phyloP scores from a whole-genome alignment of 2,888 invertebrate species.

The Smittia sp. region DNA sequence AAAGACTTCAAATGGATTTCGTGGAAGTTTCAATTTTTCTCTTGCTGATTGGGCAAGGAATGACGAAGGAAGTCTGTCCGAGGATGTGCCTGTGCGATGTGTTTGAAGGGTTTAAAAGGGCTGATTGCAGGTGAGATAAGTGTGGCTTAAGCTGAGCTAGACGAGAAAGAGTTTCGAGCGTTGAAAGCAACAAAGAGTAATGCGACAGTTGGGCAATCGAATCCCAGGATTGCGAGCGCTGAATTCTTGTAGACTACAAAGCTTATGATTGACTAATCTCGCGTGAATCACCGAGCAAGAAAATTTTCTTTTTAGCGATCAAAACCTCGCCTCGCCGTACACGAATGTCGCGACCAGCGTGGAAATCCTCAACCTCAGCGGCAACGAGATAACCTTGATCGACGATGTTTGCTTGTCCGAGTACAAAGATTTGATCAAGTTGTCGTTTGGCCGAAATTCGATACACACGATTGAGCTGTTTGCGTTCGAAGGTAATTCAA shows the following conservation, averaged over 20 bases:
- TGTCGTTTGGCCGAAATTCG: conserved; percentile 57
- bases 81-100: conserved; percentile 33
- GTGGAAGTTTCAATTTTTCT: background rate
- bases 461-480: conserved; percentile 63
- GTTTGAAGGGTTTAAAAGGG: conserved; percentile 21
- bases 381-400: conserved; percentile 62
- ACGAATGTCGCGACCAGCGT: conserved; percentile 60
- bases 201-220: too few species aligned
- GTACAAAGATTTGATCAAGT: conserved; percentile 47
- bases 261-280: background rate
- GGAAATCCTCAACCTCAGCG: conserved; percentile 61
- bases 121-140: conserved; percentile 35
- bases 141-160: too few species aligned
- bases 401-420: conserved; percentile 60
- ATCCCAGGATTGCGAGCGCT: too few species aligned
- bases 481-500: conserved; percentile 57
- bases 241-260: too few species aligned
- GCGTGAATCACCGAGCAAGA: background rate
- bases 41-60: background rate
- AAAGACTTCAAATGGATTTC: background rate
- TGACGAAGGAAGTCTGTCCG: conserved; percentile 16
- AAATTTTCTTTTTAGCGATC: conserved; percentile 50
- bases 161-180: too few species aligned
- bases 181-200: too few species aligned
- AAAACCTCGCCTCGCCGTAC: conserved; percentile 60